Percentiles rank a stretch among this genome's conserved stretches.
These are phyloP conservation scores for Pterocles burchelli DNA, from an alignment of 2,113 vertebrate genomes.

Conservation along the genomic window DNA sequence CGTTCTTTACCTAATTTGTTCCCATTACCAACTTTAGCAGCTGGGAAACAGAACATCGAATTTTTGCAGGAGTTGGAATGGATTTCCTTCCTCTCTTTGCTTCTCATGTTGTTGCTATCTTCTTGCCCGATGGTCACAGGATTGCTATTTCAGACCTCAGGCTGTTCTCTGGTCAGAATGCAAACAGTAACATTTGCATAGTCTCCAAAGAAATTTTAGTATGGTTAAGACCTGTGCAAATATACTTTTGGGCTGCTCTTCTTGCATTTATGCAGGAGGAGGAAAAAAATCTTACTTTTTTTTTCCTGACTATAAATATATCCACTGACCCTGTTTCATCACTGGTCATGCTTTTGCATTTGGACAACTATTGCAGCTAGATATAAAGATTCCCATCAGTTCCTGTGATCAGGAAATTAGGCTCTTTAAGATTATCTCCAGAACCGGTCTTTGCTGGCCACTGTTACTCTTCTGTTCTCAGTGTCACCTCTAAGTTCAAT, in stretches of 20 bases:
- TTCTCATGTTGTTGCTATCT: neutral
- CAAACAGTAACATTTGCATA: neutral
- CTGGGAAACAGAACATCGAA: neutral
- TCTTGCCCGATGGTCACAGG: neutral
- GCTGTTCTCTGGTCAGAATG: neutral
- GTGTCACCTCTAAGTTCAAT: accelerated
- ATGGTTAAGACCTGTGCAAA: neutral
- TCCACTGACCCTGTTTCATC: neutral
- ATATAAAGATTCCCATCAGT: neutral
- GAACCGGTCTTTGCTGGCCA: neutral
- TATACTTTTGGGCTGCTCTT: neutral
- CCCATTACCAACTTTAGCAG: neutral
- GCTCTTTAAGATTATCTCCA: neutral
- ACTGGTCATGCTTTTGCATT: neutral
- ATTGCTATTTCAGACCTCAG: neutral
- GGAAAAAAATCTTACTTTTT: neutral
- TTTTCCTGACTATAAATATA: neutral
- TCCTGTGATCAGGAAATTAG: neutral
- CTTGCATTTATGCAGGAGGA: neutral
- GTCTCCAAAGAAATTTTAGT: neutral
- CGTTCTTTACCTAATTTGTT: neutral
- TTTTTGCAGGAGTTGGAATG: neutral
- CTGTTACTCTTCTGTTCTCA: neutral
- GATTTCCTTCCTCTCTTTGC: neutral
- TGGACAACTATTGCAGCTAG: neutral